A percentile compares a stretch with the other conserved stretches of the same genome.
Conservation (phyloP, 2,797 vertebrate genomes). For the Crocodylus rhombifer region DNA sequence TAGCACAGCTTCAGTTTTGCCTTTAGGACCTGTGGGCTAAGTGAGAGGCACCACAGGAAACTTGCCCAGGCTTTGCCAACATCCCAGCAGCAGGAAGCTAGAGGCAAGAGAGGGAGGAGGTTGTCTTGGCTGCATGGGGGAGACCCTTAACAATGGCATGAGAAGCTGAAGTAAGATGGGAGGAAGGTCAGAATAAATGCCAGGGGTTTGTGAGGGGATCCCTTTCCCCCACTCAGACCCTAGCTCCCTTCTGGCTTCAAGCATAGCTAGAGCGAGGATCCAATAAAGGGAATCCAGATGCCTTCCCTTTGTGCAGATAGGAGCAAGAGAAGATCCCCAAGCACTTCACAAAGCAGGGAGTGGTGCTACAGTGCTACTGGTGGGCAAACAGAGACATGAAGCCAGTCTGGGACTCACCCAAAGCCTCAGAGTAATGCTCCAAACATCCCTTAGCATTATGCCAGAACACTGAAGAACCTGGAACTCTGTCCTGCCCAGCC, state of each 20-base stretch:
- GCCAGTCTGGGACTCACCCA: background rate
- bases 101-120: background rate
- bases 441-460: background rate
- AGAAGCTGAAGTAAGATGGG: background rate
- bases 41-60: background rate
- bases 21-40: background rate
- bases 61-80: background rate
- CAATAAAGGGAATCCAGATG: background rate
- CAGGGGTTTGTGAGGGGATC: background rate
- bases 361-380: background rate
- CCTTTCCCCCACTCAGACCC: background rate
- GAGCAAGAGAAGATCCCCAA: background rate
- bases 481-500: background rate
- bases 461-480: background rate
- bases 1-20: background rate
- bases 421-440: background rate
- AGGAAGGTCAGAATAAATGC: background rate
- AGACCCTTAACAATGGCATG: background rate
- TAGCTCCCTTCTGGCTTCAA: background rate
- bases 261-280: background rate
- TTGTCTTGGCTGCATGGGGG: no score
- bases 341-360: background rate
- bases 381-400: background rate
- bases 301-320: background rate
- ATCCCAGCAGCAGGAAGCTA: background rate